These are phyloP conservation scores for Psittacula echo DNA, from an alignment of 2,797 vertebrate species.

Conservation along the genomic window DNA sequence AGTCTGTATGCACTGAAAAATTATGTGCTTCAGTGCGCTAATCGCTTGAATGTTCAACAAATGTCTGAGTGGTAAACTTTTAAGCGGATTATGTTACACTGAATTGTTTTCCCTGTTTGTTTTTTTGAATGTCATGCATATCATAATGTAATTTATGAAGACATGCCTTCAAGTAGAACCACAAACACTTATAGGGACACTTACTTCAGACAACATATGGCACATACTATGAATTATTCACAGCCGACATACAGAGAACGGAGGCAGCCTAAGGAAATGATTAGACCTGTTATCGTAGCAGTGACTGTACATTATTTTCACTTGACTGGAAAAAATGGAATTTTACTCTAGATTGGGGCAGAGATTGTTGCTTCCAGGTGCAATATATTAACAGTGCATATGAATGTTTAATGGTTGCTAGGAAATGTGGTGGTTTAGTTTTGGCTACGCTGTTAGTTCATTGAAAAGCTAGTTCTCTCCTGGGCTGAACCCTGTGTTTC, in stretches of 20 bases:
- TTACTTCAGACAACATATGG: slow-evolving; percentile 69
- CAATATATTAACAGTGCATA: slow-evolving; percentile 9
- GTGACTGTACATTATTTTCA: slow-evolving; percentile 40
- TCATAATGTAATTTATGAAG: slow-evolving; percentile 48
- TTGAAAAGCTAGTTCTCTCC: background rate
- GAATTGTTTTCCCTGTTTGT: slow-evolving; percentile 53
- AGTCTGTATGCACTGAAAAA: background rate
- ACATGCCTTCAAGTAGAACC: slow-evolving; percentile 28
- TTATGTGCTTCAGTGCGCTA: slow-evolving; percentile 27
- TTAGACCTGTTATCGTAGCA: slow-evolving; percentile 27
- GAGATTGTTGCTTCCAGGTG: slow-evolving; percentile 24
- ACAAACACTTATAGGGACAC: slow-evolving; percentile 41
- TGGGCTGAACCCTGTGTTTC: background rate
- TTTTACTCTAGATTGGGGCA: background rate
- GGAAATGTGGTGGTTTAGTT: background rate
- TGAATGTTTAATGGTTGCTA: slow-evolving; percentile 51
- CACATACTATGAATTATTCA: slow-evolving; percentile 74
- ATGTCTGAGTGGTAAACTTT: slow-evolving; percentile 63
- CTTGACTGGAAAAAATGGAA: slow-evolving; percentile 36
- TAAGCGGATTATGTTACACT: slow-evolving; percentile 64
- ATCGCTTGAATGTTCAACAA: slow-evolving; percentile 42
- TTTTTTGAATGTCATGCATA: slow-evolving; percentile 42
- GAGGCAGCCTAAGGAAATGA: slow-evolving; percentile 50
- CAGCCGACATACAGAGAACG: slow-evolving; percentile 53
- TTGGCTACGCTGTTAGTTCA: background rate